phyloP scores from a whole-genome alignment of 53 echinoderm and acorn worm genomes.

The Mesocentrotus franciscanus region DNA sequence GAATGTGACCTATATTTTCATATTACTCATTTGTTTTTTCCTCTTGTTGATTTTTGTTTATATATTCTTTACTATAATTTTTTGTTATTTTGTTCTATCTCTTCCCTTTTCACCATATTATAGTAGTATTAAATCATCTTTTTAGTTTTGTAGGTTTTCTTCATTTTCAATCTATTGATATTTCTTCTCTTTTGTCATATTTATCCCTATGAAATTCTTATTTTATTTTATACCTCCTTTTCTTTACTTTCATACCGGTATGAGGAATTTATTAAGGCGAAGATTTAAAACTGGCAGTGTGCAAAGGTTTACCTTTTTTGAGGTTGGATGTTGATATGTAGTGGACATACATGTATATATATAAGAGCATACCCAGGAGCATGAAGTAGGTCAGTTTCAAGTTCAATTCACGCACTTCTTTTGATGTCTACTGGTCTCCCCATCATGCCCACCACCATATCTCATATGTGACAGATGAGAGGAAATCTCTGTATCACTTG shows the following conservation, averaged over 20 bases:
- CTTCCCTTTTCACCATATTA: background rate
- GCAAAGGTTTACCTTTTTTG: too few relatives aligned
- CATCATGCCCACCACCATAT: background rate
- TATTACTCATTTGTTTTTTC: background rate
- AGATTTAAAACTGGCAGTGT: too few relatives aligned
- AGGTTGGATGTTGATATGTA: too few relatives aligned
- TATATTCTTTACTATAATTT: background rate
- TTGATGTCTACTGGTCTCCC: background rate
- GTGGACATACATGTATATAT: too few relatives aligned
- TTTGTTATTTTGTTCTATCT: background rate
- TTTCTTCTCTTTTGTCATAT: background rate
- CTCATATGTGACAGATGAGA: background rate
- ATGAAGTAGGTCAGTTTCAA: background rate
- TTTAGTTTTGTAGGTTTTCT: background rate
- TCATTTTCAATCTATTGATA: background rate
- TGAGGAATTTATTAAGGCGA: background rate
- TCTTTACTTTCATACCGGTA: background rate
- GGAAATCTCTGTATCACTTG: constrained; percentile 12
- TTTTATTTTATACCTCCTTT: too few relatives aligned
- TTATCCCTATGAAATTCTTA: background rate
- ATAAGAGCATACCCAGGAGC: too few relatives aligned
- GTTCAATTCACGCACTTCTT: background rate
- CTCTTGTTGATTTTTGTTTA: background rate
- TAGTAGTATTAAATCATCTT: background rate
- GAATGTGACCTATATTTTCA: background rate